A percentile compares a stretch with the other conserved stretches of the same genome.
These are phyloP conservation scores for Pollenia amentaria DNA, from an alignment of 2,888 invertebrate species.

Conservation along the genomic window DNA sequence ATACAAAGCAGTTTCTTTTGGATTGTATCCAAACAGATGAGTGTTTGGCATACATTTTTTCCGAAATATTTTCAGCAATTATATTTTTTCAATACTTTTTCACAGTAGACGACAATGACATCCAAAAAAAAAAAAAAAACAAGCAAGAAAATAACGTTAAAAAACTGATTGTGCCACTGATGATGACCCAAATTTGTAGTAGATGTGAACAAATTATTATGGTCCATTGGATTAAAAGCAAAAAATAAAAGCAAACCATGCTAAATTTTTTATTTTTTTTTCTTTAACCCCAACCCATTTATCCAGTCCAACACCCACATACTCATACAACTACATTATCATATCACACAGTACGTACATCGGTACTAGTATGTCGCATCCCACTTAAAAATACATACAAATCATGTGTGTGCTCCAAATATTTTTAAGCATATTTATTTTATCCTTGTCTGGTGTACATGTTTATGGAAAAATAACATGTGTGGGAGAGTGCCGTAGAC, in stretches of 20 bases:
- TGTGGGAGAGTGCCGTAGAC: slow-evolving; percentile 8
- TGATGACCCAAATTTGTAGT: slow-evolving; percentile 75
- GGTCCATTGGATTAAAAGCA: slow-evolving; percentile 79
- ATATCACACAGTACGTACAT: not conserved
- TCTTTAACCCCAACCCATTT: not conserved
- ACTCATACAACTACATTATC: not conserved
- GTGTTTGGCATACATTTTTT: slow-evolving; percentile 7
- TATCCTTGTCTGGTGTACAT: not conserved
- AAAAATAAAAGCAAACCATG: slow-evolving; percentile 24
- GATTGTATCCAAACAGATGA: slow-evolving; percentile 29
- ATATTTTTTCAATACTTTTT: slow-evolving; percentile 20
- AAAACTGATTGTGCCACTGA: slow-evolving; percentile 57
- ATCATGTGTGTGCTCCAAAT: slow-evolving; percentile 16
- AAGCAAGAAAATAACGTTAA: not conserved
- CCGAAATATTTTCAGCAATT: not conserved
- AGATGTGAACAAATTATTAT: slow-evolving; percentile 80
- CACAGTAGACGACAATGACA: slow-evolving; percentile 22
- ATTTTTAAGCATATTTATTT: slow-evolving; percentile 13
- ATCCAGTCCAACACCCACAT: slow-evolving; percentile 1
- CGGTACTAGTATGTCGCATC: not conserved
- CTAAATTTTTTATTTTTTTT: not conserved
- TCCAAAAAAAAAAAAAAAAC: slow-evolving; percentile 1
- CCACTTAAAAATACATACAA: not conserved
- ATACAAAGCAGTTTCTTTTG: slow-evolving; percentile 2
- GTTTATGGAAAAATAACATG: not conserved